phyloP scores from a whole-genome alignment of 2,113 vertebrate genomes.

The Corythaixoides concolor region DNA sequence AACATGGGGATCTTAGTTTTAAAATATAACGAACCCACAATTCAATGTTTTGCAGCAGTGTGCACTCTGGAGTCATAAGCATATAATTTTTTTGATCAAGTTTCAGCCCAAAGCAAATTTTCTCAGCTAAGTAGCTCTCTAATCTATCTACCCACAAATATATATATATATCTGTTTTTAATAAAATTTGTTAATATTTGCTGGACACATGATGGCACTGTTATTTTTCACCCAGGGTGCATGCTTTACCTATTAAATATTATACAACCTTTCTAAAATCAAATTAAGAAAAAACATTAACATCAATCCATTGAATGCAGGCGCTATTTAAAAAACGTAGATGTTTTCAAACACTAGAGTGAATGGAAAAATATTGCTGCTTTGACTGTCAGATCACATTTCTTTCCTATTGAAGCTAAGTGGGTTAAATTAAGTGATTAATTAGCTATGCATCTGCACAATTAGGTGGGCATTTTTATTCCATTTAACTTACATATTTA shows the following conservation, averaged over 20 bases:
- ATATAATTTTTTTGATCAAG: not conserved
- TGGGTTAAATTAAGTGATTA: constrained; percentile 62
- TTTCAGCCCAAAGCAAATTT: constrained; percentile 38
- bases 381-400: constrained; percentile 41
- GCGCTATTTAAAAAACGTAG: not conserved
- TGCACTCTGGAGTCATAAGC: not conserved
- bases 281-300: constrained; percentile 37
- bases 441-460: constrained; percentile 51
- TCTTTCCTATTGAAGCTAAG: constrained; percentile 29
- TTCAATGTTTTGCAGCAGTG: not conserved
- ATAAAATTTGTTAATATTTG: constrained; percentile 43
- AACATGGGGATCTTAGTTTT: not conserved
- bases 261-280: constrained; percentile 17
- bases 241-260: constrained; percentile 21
- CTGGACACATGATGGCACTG: not conserved
- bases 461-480: constrained; percentile 59
- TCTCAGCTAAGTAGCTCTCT: not conserved
- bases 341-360: constrained; percentile 19
- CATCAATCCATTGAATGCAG: not conserved
- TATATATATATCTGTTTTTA: constrained; percentile 1
- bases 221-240: constrained; percentile 18
- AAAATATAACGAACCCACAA: not conserved
- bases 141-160: not conserved
- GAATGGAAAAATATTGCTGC: constrained; percentile 26
- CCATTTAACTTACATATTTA: constrained; percentile 33